Percentiles rank a stretch among this genome's conserved stretches.
phyloP scores from a whole-genome alignment of 2,113 vertebrate species.

The Podiceps cristatus region DNA sequence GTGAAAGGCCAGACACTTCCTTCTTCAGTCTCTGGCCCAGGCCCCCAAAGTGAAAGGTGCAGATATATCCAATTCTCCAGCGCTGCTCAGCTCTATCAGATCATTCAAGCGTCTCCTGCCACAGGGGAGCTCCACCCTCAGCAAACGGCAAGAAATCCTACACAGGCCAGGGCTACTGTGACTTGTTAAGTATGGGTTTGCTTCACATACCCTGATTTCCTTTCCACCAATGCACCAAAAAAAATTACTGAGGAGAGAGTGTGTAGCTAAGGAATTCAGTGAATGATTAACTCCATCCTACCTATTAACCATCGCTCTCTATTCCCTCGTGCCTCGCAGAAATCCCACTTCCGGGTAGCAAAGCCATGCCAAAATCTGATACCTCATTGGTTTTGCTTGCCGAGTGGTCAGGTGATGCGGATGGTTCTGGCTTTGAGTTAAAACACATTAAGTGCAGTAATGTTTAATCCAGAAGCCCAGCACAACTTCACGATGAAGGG shows the following conservation, averaged over 20 bases:
- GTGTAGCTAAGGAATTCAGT: slow-evolving; percentile 43
- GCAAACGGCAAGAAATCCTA: slow-evolving; percentile 15
- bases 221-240: slow-evolving; percentile 33
- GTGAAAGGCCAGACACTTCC: background rate
- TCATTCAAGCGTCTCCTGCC: slow-evolving; percentile 1
- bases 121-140: slow-evolving; percentile 30
- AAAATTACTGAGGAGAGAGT: background rate
- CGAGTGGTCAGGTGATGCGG: background rate
- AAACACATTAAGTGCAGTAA: background rate
- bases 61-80: background rate
- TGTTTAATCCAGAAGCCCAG: slow-evolving; percentile 37
- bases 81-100: background rate
- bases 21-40: background rate
- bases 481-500: background rate
- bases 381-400: background rate
- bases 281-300: slow-evolving; percentile 60
- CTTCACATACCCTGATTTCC: slow-evolving; percentile 42
- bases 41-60: background rate
- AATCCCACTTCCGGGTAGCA: background rate
- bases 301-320: slow-evolving; percentile 44
- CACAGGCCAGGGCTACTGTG: slow-evolving; percentile 48
- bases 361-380: slow-evolving; percentile 48
- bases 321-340: background rate
- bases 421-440: background rate
- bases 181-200: slow-evolving; percentile 13